Evolutionary conservation across 2,797 vertebrate species (phyloP).

Genomic region (Rallus crepitans): DNA sequence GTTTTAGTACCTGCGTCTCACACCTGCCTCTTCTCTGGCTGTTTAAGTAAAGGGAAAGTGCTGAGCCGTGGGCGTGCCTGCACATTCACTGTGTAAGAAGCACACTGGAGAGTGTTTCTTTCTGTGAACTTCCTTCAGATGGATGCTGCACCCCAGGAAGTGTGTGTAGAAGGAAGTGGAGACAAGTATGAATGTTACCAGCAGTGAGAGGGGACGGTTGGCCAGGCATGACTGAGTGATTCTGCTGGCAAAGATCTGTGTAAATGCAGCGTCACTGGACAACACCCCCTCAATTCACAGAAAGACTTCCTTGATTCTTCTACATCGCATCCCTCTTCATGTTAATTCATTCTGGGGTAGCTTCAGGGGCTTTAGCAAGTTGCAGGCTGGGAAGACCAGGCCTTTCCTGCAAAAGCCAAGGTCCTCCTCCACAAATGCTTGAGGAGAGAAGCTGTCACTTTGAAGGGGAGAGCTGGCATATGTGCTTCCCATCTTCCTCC

Average conservation of each 20-base stretch:
- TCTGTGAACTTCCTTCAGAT: not conserved
- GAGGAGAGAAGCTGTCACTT: not conserved
- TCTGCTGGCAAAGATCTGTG: not conserved
- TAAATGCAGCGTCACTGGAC: not conserved
- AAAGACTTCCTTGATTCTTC: not conserved
- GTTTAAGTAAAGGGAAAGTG: not conserved
- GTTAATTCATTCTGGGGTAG: not conserved
- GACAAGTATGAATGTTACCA: not conserved
- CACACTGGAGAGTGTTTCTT: accelerated
- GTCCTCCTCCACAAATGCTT: not conserved
- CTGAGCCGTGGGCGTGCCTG: not conserved
- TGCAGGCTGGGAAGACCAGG: not conserved
- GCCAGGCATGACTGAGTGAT: not conserved
- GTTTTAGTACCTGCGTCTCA: accelerated
- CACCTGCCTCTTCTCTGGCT: not conserved
- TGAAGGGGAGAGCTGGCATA: not conserved
- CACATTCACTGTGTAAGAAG: not conserved
- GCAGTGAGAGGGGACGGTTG: not conserved
- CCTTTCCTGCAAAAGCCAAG: not conserved
- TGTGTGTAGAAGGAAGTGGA: not conserved
- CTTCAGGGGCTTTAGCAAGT: not conserved
- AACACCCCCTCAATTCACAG: not conserved
- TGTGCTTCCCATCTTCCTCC: not conserved
- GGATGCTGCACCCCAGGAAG: not conserved
- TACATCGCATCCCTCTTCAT: not conserved